Percentiles rank a stretch among this genome's conserved stretches.
Evolutionary conservation across 2,113 vertebrate genomes (phyloP).

Genomic region (Thamnaconus septentrionalis): DNA sequence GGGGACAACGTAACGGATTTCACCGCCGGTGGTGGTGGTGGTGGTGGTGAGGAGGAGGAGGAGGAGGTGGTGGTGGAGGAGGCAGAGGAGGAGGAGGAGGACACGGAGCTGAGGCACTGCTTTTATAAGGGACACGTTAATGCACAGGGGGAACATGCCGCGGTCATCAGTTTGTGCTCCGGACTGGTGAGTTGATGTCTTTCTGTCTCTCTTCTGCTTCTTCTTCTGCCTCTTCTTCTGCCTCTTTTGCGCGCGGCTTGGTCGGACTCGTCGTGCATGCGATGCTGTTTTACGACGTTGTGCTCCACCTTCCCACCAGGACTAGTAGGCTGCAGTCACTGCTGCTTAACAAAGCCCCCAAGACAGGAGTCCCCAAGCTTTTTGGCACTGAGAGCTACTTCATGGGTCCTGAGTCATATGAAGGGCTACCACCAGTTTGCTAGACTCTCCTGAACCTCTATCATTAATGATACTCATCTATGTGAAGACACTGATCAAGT

Average conservation of each 20-base stretch:
- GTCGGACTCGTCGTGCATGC: slow-evolving; percentile 10
- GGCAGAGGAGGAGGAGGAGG: slow-evolving; percentile 75
- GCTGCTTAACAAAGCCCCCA: background rate
- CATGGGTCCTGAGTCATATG: no score
- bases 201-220: no score
- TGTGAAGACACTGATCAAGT: no score
- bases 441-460: no score
- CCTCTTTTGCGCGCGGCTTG: slow-evolving; percentile 45
- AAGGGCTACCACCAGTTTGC: no score
- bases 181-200: slow-evolving; percentile 88
- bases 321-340: background rate
- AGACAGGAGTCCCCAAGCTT: no score
- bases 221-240: no score
- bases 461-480: no score
- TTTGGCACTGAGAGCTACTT: no score
- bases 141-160: slow-evolving; percentile 84
- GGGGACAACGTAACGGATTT: slow-evolving; percentile 78
- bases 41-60: slow-evolving; percentile 68
- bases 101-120: slow-evolving; percentile 90
- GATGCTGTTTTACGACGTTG: slow-evolving; percentile 18
- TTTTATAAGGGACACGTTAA: slow-evolving; percentile 98
- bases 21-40: slow-evolving; percentile 75
- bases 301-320: slow-evolving; percentile 22
- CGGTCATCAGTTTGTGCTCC: slow-evolving; percentile 96
- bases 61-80: slow-evolving; percentile 77